Evolutionary conservation across 2,113 vertebrate genomes (phyloP).

Genomic region (Sorex fumeus): DNA sequence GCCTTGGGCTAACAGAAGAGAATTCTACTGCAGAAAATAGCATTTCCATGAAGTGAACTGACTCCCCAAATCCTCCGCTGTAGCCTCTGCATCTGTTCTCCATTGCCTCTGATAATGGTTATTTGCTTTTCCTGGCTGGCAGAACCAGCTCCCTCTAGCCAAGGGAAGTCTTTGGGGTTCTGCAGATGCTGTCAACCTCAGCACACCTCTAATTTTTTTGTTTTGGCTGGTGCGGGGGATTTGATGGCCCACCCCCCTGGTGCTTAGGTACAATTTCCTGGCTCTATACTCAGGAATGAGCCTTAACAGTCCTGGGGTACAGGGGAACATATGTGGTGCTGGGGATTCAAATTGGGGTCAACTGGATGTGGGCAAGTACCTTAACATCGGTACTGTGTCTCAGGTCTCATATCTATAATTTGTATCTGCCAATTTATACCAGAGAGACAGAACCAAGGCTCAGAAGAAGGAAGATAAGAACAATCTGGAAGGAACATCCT

Average conservation of each 20-base stretch:
- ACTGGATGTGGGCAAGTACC: too few relatives aligned
- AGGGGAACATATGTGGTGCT: too few relatives aligned
- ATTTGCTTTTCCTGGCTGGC: not conserved
- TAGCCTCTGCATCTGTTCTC: not conserved
- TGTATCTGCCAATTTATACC: not conserved
- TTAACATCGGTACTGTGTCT: too few relatives aligned
- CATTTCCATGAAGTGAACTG: not conserved
- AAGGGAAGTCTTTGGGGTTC: not conserved
- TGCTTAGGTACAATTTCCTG: too few relatives aligned
- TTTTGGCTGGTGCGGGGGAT: too few relatives aligned
- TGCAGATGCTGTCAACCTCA: not conserved
- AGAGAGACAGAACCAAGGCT: not conserved
- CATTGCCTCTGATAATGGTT: not conserved
- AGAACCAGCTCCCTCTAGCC: not conserved
- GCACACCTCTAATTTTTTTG: not conserved
- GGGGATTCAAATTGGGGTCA: too few relatives aligned
- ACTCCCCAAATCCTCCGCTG: not conserved
- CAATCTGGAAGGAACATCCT: not conserved
- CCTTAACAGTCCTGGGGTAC: too few relatives aligned
- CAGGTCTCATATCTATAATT: too few relatives aligned
- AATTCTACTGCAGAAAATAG: not conserved
- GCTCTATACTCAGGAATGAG: too few relatives aligned
- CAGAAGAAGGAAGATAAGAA: not conserved
- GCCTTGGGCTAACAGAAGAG: not conserved
- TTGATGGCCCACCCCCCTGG: too few relatives aligned